phyloP scores from a whole-genome alignment of 2,113 vertebrate genomes.

The Zapornia atra region DNA sequence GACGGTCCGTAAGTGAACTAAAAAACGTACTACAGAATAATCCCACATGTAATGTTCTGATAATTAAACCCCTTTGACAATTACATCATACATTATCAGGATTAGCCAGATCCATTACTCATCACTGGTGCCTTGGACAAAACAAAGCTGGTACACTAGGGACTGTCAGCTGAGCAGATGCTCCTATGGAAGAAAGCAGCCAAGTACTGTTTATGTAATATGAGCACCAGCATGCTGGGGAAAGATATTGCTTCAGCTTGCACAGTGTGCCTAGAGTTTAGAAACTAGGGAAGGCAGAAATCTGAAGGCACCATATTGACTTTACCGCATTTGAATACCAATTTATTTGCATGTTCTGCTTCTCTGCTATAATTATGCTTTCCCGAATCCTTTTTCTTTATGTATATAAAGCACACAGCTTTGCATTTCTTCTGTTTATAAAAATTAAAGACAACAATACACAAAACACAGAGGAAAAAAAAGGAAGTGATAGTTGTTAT shows the following conservation, averaged over 20 bases:
- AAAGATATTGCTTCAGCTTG: constrained; percentile 40
- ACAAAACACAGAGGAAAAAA: background rate
- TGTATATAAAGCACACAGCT: background rate
- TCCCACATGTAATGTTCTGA: constrained; percentile 81
- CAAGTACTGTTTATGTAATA: constrained; percentile 83
- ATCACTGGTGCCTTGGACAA: constrained; percentile 83
- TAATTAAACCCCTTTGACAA: constrained; percentile 92
- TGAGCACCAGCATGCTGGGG: constrained; percentile 69
- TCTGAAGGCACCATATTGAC: constrained; percentile 2
- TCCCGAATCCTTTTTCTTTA: background rate
- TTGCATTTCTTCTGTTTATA: background rate
- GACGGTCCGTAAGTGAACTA: constrained; percentile 26
- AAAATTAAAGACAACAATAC: background rate
- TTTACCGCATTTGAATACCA: background rate
- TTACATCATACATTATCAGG: constrained; percentile 91
- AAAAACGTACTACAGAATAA: constrained; percentile 60
- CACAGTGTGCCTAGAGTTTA: background rate
- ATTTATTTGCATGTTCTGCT: background rate
- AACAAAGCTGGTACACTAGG: constrained; percentile 81
- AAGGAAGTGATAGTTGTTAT: background rate
- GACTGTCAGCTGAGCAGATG: constrained; percentile 79
- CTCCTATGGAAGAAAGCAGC: constrained; percentile 73
- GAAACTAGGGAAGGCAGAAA: constrained; percentile 7
- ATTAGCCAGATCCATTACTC: constrained; percentile 87
- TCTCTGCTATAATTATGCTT: background rate